These are phyloP conservation scores for Tauraco erythrolophus DNA, from an alignment of 2,113 vertebrate species.

Conservation along the genomic window DNA sequence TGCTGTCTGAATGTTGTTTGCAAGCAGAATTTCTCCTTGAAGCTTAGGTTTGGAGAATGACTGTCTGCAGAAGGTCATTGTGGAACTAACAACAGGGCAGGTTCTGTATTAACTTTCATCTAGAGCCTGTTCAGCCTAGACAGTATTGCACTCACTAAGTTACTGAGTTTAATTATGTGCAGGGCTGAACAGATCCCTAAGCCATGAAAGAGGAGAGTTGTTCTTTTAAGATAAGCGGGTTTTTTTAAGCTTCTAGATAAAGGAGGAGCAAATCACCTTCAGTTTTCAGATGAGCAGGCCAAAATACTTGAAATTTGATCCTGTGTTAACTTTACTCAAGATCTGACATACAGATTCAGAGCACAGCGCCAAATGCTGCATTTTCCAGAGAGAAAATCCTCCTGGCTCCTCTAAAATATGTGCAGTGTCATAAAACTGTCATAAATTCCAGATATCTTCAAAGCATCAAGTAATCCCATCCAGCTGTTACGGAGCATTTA, in stretches of 20 bases:
- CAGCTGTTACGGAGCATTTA: constrained; percentile 24
- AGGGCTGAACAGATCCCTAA: neutral
- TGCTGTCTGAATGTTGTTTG: neutral
- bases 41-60: neutral
- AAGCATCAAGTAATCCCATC: constrained; percentile 28
- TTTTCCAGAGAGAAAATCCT: constrained; percentile 22
- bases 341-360: neutral
- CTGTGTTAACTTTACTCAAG: neutral
- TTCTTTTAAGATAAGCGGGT: neutral
- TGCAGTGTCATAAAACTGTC: constrained; percentile 52
- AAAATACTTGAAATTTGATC: neutral
- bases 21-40: neutral
- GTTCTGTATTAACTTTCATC: neutral
- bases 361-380: neutral
- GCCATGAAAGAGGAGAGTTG: neutral
- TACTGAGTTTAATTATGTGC: neutral
- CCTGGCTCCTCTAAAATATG: constrained; percentile 20
- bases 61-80: neutral
- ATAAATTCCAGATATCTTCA: constrained; percentile 51
- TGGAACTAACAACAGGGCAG: neutral
- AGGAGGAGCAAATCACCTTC: neutral
- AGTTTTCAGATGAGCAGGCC: neutral
- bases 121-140: neutral
- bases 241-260: neutral
- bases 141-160: neutral